A percentile compares a stretch with the other conserved stretches of the same genome.
phyloP scores from a whole-genome alignment of 2,113 vertebrate genomes.

The Grantiella picta region DNA sequence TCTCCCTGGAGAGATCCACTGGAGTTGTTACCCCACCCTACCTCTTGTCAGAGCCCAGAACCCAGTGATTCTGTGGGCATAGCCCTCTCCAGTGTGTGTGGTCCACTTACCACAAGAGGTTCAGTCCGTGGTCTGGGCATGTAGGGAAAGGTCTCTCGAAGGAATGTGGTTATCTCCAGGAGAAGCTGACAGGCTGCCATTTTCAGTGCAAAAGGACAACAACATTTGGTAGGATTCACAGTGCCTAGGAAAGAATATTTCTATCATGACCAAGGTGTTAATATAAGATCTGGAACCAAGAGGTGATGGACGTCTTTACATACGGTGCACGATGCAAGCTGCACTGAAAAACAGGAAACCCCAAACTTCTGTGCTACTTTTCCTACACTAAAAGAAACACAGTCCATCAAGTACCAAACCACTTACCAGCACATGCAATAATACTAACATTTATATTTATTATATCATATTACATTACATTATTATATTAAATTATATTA shows the following conservation, averaged over 20 bases:
- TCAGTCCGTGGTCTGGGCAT: slow-evolving; percentile 91
- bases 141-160: slow-evolving; percentile 95
- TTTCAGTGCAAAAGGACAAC: slow-evolving; percentile 96
- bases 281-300: background rate
- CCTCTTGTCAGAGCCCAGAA: background rate
- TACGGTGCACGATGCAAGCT: slow-evolving; percentile 9
- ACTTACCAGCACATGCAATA: background rate
- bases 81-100: rapidly evolving
- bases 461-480: too few species aligned
- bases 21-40: background rate
- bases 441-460: background rate
- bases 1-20: background rate
- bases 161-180: slow-evolving; percentile 95
- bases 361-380: background rate
- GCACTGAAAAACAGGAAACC: background rate
- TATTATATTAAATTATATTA: background rate
- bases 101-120: slow-evolving; percentile 86
- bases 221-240: slow-evolving; percentile 96
- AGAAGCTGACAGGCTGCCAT: slow-evolving; percentile 97
- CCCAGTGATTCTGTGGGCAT: too few species aligned
- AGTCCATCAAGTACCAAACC: background rate
- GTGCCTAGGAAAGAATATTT: slow-evolving; percentile 80
- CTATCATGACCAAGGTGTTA: background rate
- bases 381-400: background rate
- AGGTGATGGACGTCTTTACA: slow-evolving; percentile 48